Base-by-base conservation (phyloP, 1,140 invertebrate species). In the Trypoxylus dichotomus region DNA sequence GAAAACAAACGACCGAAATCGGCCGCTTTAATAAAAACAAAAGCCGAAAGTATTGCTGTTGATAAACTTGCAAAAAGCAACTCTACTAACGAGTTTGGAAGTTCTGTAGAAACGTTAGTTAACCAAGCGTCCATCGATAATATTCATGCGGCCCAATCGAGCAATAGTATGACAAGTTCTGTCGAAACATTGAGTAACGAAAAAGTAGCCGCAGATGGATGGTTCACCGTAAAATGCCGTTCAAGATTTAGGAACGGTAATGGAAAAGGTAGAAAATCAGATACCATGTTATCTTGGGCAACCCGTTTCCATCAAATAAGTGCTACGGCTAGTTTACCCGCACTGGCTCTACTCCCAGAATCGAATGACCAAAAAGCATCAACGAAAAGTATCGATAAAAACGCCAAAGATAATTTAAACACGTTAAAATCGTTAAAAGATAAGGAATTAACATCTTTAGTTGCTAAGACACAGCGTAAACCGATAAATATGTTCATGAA, bases 291-390 rank as follows among this genome's bases (percentile, higher is more conserved):
- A 41, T 89, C 90, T 78, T 92, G 91, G 91, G 86, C 90, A 5
- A 91, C 91, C 81, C 87, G 91, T 80, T 92, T 91, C 80, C 88
- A 91, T 84, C 91, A 92, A 80, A 91, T 91, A 19, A 92, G 91
- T 1, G 91, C 90, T 0, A 92, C 91, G 60, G 91, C 91, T 2
- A 92, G 91, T 84, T 80, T 92, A 76, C 91, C 91, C 2, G 91
- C 91, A 0, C 82, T 92, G 72, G 85, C 88, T 3, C 79, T 89
- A 32, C 81, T 88, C 5, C 88, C 88, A 21, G 88, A 89, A 71
- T 84, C 84, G 71, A 81, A 83, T 32, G 83, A 86, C 47, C 41
- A 47, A 32, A 68, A 60, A 15, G 76, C 79, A 78, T 29, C 79
- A 42, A 77, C 75, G 74, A 79, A 60, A 78, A 82, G 80, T 19